These are phyloP conservation scores for Onthophagus taurus DNA, from an alignment of 1,140 invertebrate genomes.

Conservation along the genomic window DNA sequence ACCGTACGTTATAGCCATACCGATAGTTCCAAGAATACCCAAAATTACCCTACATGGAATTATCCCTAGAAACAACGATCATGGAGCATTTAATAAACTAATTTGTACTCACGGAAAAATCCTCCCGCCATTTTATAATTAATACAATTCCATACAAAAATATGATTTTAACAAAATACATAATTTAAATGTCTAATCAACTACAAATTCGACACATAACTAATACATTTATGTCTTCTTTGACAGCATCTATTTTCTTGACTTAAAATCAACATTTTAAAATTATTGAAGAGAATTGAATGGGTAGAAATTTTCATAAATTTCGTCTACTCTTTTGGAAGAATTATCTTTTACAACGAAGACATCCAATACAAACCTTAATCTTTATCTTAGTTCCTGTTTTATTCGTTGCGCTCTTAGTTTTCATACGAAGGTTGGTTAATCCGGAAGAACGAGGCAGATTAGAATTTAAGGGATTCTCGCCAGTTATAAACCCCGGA, in stretches of 20 bases:
- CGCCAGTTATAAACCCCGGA: too few species aligned
- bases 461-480: background rate
- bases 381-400: slow-evolving; percentile 62
- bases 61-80: slow-evolving; percentile 6
- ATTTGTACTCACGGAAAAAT: too few species aligned
- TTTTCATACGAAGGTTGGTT: slow-evolving; percentile 49
- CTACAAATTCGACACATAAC: too few species aligned
- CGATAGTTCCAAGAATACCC: slow-evolving; percentile 65
- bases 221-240: too few species aligned
- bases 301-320: slow-evolving; percentile 41
- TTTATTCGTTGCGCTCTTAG: slow-evolving; percentile 58
- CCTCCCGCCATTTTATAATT: too few species aligned
- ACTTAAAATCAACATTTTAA: too few species aligned
- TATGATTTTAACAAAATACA: too few species aligned
- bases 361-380: slow-evolving; percentile 60
- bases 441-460: slow-evolving; percentile 21
- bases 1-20: slow-evolving; percentile 70
- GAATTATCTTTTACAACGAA: slow-evolving; percentile 67
- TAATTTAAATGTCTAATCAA: too few species aligned
- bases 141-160: too few species aligned
- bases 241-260: too few species aligned
- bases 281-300: too few species aligned
- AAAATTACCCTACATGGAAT: slow-evolving; percentile 49
- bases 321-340: slow-evolving; percentile 76
- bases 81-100: too few species aligned